phyloP scores from a whole-genome alignment of 2,113 vertebrate species.

The Poecilia latipinna region DNA sequence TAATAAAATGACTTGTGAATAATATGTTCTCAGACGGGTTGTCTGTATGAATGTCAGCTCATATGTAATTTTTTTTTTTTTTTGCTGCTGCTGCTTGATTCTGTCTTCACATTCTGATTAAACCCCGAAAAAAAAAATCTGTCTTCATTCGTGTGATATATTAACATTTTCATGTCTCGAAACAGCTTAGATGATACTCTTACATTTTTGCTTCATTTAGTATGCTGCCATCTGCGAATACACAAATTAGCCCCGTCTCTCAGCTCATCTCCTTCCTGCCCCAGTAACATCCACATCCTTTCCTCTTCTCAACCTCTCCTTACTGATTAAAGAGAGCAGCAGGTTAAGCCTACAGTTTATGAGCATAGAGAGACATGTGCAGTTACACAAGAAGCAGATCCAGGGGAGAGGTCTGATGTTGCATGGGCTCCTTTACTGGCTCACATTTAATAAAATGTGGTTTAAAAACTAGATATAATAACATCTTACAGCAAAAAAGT shows the following conservation, averaged over 20 bases:
- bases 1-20: background rate
- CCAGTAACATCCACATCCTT: background rate
- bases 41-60: background rate
- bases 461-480: background rate
- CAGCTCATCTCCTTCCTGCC: background rate
- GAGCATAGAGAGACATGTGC: background rate
- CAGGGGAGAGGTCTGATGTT: background rate
- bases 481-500: too few relatives aligned
- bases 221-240: background rate
- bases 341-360: background rate
- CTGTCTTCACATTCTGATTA: background rate
- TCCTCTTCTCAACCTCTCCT: background rate
- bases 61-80: background rate
- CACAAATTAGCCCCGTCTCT: background rate
- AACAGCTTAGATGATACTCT: background rate
- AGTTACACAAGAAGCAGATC: background rate
- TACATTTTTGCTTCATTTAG: background rate
- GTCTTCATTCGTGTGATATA: background rate
- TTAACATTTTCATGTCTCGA: background rate
- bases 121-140: background rate
- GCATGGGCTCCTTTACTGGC: background rate
- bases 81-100: background rate
- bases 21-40: background rate
- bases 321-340: background rate
- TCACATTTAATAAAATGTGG: background rate